Base-by-base conservation (phyloP, 2,797 vertebrate genomes). In the Sciurus carolinensis region DNA sequence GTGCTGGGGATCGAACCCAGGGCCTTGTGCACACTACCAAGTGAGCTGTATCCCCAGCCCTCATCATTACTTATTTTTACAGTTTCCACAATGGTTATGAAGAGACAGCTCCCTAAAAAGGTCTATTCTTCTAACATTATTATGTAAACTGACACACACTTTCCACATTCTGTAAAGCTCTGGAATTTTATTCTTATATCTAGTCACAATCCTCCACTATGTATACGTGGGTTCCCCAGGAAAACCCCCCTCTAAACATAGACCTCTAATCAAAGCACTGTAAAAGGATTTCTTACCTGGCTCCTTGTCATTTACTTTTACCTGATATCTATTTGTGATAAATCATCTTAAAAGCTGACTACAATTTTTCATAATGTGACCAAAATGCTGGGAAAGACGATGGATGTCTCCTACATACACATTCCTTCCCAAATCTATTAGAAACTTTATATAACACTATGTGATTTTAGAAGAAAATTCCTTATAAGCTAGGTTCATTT, bases 11-110 rank as follows among this genome's bases (percentile, higher is more conserved):
- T 5, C 3, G 39, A 39, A 39, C 39, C 39, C 39, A 5, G 39
- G 39, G 39, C 39, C 39, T 39, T 39, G 39, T 39, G 39, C 39
- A 39, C 39, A 39, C 39, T 39, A 39, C 39, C 39, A 39, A 39
- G 3, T 39, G 39, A 39, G 39, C 39, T 39, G 4, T 39, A 39
- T 39, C 39, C 39, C 39, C 39, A 39, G 39, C 39, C 39, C 3
- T 91, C 12, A 54, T 76, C 67, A 88, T 71, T 66, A 81, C 15
- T 33, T 76, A 71, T 22, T 44, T 75, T 66, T 95, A 18, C 6
- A 36, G 14, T 87, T 97, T 95, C 36, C 72, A 93, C 76, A 87
- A 82, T 79, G 66, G 24, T 69, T 94, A 39, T 81, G 75, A 95
- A 87, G 71, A 33, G 44, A 84, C 3, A 79, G 13, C 13, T 93